Percentiles rank a stretch among this genome's conserved stretches.
Conservation (phyloP, 2,797 vertebrate species). For the Sebastes iracundus region DNA sequence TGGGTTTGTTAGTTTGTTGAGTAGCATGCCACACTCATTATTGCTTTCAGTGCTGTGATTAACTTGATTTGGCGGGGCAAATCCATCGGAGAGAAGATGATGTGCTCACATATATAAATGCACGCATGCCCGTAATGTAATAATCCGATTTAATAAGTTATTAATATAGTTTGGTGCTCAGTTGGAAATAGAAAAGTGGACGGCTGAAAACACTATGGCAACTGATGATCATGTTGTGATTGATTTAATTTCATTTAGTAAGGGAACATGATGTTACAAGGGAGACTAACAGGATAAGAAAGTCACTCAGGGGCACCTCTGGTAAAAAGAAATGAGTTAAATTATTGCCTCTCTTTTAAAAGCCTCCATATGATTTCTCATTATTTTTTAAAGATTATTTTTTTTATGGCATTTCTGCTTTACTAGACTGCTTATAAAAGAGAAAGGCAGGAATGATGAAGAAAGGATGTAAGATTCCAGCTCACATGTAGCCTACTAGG, state of each 20-base stretch:
- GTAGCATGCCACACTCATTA: constrained; percentile 81
- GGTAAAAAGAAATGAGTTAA: constrained; percentile 12
- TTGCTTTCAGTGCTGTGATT: constrained; percentile 81
- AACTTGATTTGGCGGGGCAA: constrained; percentile 82
- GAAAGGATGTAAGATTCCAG: constrained; percentile 17
- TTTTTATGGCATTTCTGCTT: constrained; percentile 55
- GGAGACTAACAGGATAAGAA: constrained; percentile 66
- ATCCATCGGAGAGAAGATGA: constrained; percentile 78
- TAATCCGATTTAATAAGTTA: constrained; percentile 83
- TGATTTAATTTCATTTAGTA: constrained; percentile 70
- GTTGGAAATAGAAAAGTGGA: constrained; percentile 76
- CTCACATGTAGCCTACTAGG: neutral
- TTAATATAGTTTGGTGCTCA: constrained; percentile 78
- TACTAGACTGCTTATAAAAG: constrained; percentile 43
- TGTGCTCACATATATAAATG: constrained; percentile 77
- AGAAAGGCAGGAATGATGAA: neutral
- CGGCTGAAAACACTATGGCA: constrained; percentile 56
- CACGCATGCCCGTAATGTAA: constrained; percentile 78
- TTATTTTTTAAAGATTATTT: constrained; percentile 53
- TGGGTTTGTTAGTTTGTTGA: constrained; percentile 83
- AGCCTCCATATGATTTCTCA: constrained; percentile 34
- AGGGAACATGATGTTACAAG: constrained; percentile 70
- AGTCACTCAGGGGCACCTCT: constrained; percentile 49
- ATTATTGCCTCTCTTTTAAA: constrained; percentile 37
- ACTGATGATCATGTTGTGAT: constrained; percentile 66